These are phyloP conservation scores for Probaryconus sp. DNA, from an alignment of 1,140 invertebrate species.

Conservation along the genomic window DNA sequence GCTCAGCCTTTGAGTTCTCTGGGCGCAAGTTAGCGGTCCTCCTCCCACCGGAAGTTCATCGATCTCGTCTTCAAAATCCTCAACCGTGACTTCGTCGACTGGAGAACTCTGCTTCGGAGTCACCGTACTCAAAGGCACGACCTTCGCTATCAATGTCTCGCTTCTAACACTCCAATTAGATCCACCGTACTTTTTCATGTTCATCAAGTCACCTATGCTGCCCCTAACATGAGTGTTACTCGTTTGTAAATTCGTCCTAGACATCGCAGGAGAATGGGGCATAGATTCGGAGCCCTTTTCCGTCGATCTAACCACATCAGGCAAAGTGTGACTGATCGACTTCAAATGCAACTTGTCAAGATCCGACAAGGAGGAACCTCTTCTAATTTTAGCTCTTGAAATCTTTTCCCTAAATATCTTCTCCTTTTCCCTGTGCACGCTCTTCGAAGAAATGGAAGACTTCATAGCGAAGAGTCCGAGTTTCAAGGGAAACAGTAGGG, in stretches of 20 bases:
- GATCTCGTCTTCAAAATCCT: constrained; percentile 73
- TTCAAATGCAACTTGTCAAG: constrained; percentile 81
- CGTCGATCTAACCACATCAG: constrained; percentile 78
- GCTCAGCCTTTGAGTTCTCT: constrained; percentile 83
- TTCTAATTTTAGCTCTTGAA: constrained; percentile 79
- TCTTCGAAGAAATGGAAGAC: constrained; percentile 76
- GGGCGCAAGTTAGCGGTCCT: constrained; percentile 80
- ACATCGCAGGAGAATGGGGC: constrained; percentile 79
- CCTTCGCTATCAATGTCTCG: constrained; percentile 83
- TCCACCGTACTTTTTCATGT: constrained; percentile 84
- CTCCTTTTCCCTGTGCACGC: constrained; percentile 67
- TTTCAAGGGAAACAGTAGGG: constrained; percentile 81
- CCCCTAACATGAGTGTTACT: constrained; percentile 79
- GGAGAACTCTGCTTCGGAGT: constrained; percentile 77
- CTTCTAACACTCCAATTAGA: constrained; percentile 83
- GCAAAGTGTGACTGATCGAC: constrained; percentile 64
- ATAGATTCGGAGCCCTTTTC: constrained; percentile 78
- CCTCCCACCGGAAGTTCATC: constrained; percentile 54
- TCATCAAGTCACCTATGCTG: constrained; percentile 88
- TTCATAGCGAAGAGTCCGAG: constrained; percentile 81
- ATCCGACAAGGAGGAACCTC: constrained; percentile 85
- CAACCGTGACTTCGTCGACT: constrained; percentile 57
- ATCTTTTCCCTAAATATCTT: constrained; percentile 54
- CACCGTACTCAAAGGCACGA: constrained; percentile 85
- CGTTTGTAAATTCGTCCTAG: constrained; percentile 75